Percentiles rank a stretch among this genome's conserved stretches.
phyloP scores from a whole-genome alignment of 1,140 invertebrate species.

The Acromyrmex heyeri region DNA sequence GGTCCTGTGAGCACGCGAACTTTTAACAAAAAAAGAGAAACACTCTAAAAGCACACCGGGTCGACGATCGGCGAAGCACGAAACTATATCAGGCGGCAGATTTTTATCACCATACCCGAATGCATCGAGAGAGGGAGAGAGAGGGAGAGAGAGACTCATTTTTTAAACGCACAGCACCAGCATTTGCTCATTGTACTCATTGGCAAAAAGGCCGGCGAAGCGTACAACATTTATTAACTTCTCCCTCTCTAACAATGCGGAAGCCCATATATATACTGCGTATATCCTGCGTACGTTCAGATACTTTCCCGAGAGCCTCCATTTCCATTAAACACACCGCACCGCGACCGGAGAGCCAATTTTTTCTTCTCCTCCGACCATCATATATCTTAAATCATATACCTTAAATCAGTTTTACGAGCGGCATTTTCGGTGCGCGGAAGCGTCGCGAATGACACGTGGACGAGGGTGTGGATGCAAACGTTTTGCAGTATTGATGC shows the following conservation, averaged over 20 bases:
- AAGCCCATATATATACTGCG: not conserved
- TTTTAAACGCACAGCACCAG: constrained; percentile 41
- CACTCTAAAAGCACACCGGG: constrained; percentile 39
- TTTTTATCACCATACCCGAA: constrained; percentile 31
- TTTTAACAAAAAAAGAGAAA: constrained; percentile 47
- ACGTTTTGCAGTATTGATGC: constrained; percentile 68
- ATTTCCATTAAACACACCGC: constrained; percentile 59
- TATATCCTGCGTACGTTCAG: not conserved
- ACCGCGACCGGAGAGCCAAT: constrained; percentile 49
- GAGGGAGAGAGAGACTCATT: not conserved
- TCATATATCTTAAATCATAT: constrained; percentile 72
- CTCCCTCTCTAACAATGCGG: not conserved
- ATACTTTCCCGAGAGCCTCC: constrained; percentile 12
- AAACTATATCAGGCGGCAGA: constrained; percentile 52
- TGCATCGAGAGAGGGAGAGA: not conserved
- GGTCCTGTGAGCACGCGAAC: constrained; percentile 15
- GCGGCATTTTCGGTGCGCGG: constrained; percentile 6
- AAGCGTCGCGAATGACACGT: not conserved
- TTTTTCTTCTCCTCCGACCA: constrained; percentile 34
- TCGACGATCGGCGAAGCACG: constrained; percentile 33
- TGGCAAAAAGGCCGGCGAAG: constrained; percentile 30
- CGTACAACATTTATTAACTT: constrained; percentile 57
- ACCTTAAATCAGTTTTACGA: constrained; percentile 72
- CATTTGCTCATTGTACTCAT: constrained; percentile 18
- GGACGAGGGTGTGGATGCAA: constrained; percentile 50